These are phyloP conservation scores for Nymphalis polychloros DNA, from an alignment of 2,888 invertebrate genomes.

Conservation along the genomic window DNA sequence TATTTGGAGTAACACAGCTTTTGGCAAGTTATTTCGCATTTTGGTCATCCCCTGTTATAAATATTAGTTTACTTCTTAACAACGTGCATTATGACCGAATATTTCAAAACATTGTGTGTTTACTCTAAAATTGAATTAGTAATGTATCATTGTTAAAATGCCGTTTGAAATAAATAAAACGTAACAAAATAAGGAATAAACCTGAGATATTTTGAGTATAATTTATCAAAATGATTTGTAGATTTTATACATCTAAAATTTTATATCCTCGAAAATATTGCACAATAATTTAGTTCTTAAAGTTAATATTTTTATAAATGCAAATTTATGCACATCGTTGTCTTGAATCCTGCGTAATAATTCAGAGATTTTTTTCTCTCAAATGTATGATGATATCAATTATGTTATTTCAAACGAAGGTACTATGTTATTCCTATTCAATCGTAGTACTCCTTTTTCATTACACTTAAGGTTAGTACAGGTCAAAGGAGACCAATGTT, in stretches of 20 bases:
- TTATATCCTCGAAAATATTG: not conserved
- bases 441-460: conserved; percentile 36
- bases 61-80: conserved; percentile 23
- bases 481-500: conserved; percentile 38
- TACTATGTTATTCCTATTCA: conserved; percentile 31
- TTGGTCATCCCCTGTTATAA: conserved; percentile 27
- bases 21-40: conserved; percentile 25
- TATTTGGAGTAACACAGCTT: conserved; percentile 41
- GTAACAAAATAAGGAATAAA: not conserved
- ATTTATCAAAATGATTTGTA: not conserved
- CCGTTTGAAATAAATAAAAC: not conserved
- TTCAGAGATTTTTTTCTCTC: not conserved
- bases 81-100: conserved; percentile 9
- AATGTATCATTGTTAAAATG: conserved; percentile 15
- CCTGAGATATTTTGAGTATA: not conserved
- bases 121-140: conserved; percentile 5
- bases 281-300: not conserved
- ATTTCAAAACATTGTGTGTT: conserved; percentile 14
- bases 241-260: too few relatives aligned
- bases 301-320: not conserved
- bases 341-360: not conserved
- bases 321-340: not conserved
- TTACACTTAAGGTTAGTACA: conserved; percentile 37
- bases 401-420: conserved; percentile 14
- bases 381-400: not conserved